Evolutionary conservation across 92 coral and sea anemone species (phyloP).

Genomic region (Virgularia gustaviana): DNA sequence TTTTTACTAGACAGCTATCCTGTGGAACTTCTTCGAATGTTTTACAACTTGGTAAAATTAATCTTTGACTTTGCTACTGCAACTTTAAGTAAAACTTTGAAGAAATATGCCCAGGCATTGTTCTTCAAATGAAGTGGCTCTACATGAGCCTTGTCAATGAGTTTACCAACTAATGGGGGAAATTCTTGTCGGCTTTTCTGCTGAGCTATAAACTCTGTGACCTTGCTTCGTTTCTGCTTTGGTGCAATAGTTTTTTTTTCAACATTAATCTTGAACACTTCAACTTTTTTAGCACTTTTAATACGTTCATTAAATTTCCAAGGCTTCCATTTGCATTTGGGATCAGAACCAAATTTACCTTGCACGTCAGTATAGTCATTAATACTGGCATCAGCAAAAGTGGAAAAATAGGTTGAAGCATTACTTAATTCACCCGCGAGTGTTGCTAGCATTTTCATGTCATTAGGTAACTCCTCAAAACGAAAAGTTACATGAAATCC

Average conservation of each 20-base stretch:
- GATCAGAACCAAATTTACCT: slow-evolving; percentile 12
- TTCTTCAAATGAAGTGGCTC: slow-evolving; percentile 40
- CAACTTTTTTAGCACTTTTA: slow-evolving; percentile 13
- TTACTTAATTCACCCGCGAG: slow-evolving; percentile 47
- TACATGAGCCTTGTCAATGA: slow-evolving; percentile 42
- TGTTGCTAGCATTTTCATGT: slow-evolving; percentile 51
- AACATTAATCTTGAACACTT: slow-evolving; percentile 2
- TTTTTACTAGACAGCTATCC: slow-evolving; percentile 44
- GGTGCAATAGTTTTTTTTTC: neutral
- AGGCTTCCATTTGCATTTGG: slow-evolving; percentile 29
- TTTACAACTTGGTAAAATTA: slow-evolving; percentile 15
- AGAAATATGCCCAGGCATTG: slow-evolving; percentile 40
- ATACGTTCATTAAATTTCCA: slow-evolving; percentile 20
- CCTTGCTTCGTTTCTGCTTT: slow-evolving; percentile 7
- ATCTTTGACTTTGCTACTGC: slow-evolving; percentile 18
- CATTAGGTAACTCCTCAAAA: slow-evolving; percentile 59
- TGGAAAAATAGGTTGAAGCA: slow-evolving; percentile 58
- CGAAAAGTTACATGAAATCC: slow-evolving; percentile 56
- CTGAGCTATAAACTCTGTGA: slow-evolving; percentile 21
- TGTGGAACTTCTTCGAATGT: slow-evolving; percentile 21
- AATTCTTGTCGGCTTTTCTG: slow-evolving; percentile 38
- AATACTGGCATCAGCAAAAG: slow-evolving; percentile 61
- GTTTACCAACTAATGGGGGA: slow-evolving; percentile 35
- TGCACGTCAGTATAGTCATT: slow-evolving; percentile 56
- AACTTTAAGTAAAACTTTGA: slow-evolving; percentile 6